Evolutionary conservation across 2,797 vertebrate genomes (phyloP), one percentile per base, ranked within the genome.

Genomic region (Thripadectes ignobilis): DNA sequence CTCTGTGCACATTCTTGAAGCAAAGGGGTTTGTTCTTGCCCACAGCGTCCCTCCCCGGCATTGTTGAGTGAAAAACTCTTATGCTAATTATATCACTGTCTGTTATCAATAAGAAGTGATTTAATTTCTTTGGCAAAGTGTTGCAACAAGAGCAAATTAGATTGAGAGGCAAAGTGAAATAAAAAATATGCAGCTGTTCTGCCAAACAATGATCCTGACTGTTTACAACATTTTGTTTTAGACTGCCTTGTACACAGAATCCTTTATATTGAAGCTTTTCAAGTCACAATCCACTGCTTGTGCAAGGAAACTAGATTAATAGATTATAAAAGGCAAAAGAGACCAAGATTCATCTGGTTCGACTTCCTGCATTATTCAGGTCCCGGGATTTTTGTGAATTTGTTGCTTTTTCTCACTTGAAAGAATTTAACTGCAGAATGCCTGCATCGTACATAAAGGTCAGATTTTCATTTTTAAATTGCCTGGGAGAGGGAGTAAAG

Each of bases 81-180:
- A 80, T 57, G 89, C 66, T 94, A 92, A 93, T 94, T 86, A 89
- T 96, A 86, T 85, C 92, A 46, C 82, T 95, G 92, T 69, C 86
- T 94, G 82, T 94, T 91, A 96, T 91, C 95, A 95, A 84, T 95
- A 96, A 96, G 92, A 87, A 87, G 66, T 63, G 89, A 88, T 89
- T 96, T 94, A 94, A 96, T 96, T 96, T 95, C 69, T 95, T 95
- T 93, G 94, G 91, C 89, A 63, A 83, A 94, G 91, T 95, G 87
- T 93, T 91, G 82, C 82, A 93, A 88, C 55, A 88, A 93, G 88
- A 93, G 73, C 87, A 95, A 94, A 91, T 94, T 89, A 86, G 95
- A 94, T 93, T 72, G 95, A 89, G 87, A 89, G 80, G 91, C 89
- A 43, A 83, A 93, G 55, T 57, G 80, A 94, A 97, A 89, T 89